A percentile compares a stretch with the other conserved stretches of the same genome.
Evolutionary conservation across 1,140 invertebrate species (phyloP).

Genomic region (Elymnias hypermnestra): DNA sequence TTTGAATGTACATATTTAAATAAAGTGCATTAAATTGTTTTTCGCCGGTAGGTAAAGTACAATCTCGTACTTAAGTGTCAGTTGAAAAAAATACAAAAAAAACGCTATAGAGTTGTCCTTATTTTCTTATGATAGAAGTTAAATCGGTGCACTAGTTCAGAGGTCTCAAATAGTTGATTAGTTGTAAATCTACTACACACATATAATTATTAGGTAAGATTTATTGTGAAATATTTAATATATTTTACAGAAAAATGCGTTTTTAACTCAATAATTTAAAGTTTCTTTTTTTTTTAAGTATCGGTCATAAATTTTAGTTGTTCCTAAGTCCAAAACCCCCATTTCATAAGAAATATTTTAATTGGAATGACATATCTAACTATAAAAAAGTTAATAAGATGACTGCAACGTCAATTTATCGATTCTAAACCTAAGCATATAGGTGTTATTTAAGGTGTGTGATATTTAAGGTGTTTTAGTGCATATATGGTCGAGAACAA

Average conservation of each 20-base stretch:
- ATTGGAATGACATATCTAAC: constrained; percentile 22
- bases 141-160: constrained; percentile 4
- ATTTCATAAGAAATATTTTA: too few relatives aligned
- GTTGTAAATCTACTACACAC: not conserved
- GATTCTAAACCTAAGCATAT: constrained; percentile 20
- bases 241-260: not conserved
- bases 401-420: constrained; percentile 45
- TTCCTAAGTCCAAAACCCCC: too few relatives aligned
- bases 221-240: not conserved
- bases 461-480: constrained; percentile 28
- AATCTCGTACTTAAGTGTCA: constrained; percentile 54
- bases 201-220: constrained; percentile 1
- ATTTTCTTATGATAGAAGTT: constrained; percentile 7
- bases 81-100: constrained; percentile 29
- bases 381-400: constrained; percentile 13
- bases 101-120: constrained; percentile 7
- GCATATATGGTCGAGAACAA: constrained; percentile 44
- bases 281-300: not conserved
- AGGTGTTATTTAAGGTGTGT: constrained; percentile 26
- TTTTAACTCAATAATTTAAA: not conserved
- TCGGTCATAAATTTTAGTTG: too few relatives aligned
- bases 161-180: constrained; percentile 3
- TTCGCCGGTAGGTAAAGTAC: constrained; percentile 8
- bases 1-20: constrained; percentile 13
- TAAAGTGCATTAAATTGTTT: constrained; percentile 9